Evolutionary conservation across 2,888 invertebrate species (phyloP), one percentile per base, ranked within the genome.

Genomic region (Rotaria sp.): DNA sequence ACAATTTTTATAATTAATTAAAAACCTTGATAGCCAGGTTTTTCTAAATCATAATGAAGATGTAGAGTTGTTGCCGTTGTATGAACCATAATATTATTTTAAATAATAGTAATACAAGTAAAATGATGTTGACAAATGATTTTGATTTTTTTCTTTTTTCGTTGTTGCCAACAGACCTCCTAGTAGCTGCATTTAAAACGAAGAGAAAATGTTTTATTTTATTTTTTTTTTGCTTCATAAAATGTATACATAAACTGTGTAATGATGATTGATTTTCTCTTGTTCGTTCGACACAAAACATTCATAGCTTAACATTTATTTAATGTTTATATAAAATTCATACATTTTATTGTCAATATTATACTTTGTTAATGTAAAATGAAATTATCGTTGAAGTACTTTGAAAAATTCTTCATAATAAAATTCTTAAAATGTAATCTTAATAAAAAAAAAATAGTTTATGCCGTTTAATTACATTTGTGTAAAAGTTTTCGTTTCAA

Each of bases 21-120:
- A 38, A 24, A 26, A 80, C 80, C 45, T 45, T 21, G 24, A 80
- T 80, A 80, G 15, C 80, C 80, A 3, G 38, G 13, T n/a, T 80
- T 80, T 80, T 80, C 45, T 45, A 80, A n/a, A 26, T 80, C 80
- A 80, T 80, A 80, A 45, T 80, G 41, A n/a, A 80, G 45, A 80
- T 80, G 80, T 4, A 80, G n/a, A 15, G 80, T 80, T 10, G 38
- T 45, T 2, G 26, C 35, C 3, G 35, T 67, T 30, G 3, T 21
- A 35, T 67, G 67, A 67, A 67, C 67, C 67, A 67, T 67, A 21
- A 7, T 67, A 21, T 67, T 67, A 21, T 30, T 67, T 67, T 35
- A 15, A 35, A 35, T 67, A 35, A 67, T 67, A 35, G 35, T 38
- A 21, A 67, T 4, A 30, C 5, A 21, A 15, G 35, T 26, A 26